Conservation (phyloP, 2,888 invertebrate genomes). For the Steinernema scapterisci region DNA sequence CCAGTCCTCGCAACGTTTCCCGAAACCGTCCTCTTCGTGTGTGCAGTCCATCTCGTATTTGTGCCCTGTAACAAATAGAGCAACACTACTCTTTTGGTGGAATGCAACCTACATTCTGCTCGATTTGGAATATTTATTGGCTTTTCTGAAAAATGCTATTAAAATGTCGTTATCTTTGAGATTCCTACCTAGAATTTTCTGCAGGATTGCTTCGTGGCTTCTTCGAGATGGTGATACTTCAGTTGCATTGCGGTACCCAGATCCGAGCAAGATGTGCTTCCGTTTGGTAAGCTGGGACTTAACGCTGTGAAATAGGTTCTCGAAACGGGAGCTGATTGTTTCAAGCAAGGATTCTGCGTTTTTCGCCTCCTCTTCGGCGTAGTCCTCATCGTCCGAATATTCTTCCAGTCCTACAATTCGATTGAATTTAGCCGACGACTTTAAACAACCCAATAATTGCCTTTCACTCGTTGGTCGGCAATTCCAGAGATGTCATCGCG, state of each 20-base stretch:
- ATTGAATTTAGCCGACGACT: too few species aligned
- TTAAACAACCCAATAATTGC: not conserved
- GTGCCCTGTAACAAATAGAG: not conserved
- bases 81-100: too few species aligned
- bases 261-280: not conserved
- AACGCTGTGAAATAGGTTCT: not conserved
- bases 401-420: too few species aligned
- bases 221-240: slow-evolving; percentile 1
- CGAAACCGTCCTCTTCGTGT: slow-evolving; percentile 9
- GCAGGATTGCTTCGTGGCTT: not conserved
- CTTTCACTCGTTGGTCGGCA: not conserved
- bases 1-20: slow-evolving; percentile 21
- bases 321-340: not conserved
- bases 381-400: not conserved
- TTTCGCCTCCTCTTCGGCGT: not conserved
- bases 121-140: not conserved
- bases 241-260: not conserved
- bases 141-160: not conserved
- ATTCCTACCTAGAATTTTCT: not conserved
- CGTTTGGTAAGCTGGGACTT: not conserved
- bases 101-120: not conserved
- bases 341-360: not conserved
- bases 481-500: not conserved
- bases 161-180: not conserved
- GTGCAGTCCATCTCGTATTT: slow-evolving; percentile 15